phyloP scores from a whole-genome alignment of 2,113 vertebrate species.

The Podiceps cristatus region DNA sequence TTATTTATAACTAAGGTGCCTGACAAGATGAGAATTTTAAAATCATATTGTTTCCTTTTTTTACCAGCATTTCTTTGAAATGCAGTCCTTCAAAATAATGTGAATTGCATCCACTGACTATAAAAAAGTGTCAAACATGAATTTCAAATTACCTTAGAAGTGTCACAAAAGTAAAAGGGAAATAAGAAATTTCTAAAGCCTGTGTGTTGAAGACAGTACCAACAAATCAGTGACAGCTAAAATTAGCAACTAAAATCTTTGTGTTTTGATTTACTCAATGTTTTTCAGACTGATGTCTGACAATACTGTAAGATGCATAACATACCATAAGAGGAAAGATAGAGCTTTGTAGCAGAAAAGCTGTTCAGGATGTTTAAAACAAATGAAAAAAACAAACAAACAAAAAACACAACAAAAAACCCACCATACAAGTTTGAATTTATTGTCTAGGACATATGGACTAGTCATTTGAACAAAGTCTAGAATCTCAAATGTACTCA shows the following conservation, averaged over 20 bases:
- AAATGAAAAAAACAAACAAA: neutral
- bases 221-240: neutral
- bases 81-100: neutral
- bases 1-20: neutral
- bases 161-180: neutral
- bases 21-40: neutral
- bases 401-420: no score
- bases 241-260: neutral
- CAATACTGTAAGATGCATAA: neutral
- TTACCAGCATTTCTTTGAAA: neutral
- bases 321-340: neutral
- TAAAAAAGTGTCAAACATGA: neutral
- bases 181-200: neutral
- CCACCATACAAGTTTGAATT: neutral
- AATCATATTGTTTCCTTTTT: neutral
- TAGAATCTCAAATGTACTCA: neutral
- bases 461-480: neutral
- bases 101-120: neutral
- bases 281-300: neutral
- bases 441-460: neutral
- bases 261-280: neutral
- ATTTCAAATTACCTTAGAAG: neutral
- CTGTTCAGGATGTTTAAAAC: neutral
- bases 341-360: neutral
- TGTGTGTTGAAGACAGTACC: neutral